Base-by-base conservation (phyloP, 2,888 invertebrate genomes). In the Stictocephala bisonia region DNA sequence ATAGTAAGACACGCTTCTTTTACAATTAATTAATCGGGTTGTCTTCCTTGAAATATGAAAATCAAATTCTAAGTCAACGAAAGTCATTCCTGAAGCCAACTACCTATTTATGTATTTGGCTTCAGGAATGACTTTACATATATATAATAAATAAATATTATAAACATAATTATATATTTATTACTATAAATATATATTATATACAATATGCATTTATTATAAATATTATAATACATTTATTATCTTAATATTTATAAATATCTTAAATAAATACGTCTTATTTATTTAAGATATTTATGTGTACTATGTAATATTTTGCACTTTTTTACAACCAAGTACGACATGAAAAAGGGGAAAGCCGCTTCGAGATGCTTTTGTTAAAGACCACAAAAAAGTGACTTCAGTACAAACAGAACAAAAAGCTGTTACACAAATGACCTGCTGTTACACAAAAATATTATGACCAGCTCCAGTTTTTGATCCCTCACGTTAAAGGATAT, bases 361-460 rank as follows among this genome's bases (percentile, higher is more conserved):
- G 18, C n/a, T 44, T 44, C 44, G 44, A 44, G 44, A 44, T 18
- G 44, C 44, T 44, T n/a, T 44, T 44, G 44, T 44, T 18, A 44
- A 44, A 18, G 44, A 44, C n/a, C n/a, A n/a, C 44, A 51, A 24
- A 51, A 51, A 51, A 51, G 51, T 51, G 51, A 51, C 51, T 22
- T 51, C 51, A 51, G 51, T 51, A 51, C 51, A 51, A 51, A 51
- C 51, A 51, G 51, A 24, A 51, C 51, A 51, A 51, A 51, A 51
- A 44, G 18, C 15, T 18, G 44, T 15, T 44, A 44, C 18, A 18
- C 18, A 44, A 15, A 15, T 44, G n/a, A 51, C 24, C 51, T 22
- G 51, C 51, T 51, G n/a, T n/a, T n/a, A n/a, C n/a, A n/a, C n/a
- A n/a, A n/a, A n/a, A n/a, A n/a, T n/a, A n/a, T n/a, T 44, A 15